Base-by-base conservation (phyloP, 2,113 vertebrate genomes). In the Onychostruthus taczanowskii region DNA sequence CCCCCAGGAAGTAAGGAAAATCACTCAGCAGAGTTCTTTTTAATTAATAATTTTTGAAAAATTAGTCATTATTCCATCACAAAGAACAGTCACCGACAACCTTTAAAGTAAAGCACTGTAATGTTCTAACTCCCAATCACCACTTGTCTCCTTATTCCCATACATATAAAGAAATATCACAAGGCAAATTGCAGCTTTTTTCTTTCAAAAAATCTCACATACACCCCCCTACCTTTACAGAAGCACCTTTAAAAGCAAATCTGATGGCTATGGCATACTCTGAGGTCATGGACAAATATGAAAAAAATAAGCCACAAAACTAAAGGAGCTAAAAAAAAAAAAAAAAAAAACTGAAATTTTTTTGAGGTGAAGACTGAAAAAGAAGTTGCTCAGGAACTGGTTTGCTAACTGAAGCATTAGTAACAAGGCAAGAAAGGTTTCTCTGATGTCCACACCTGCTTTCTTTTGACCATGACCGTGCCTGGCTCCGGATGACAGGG, bases 51-150 rank as follows among this genome's bases (percentile, higher is more conserved):
- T 63, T 86, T 85, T 58, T 53, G 8, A 67, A 90, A 80, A 81
- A 80, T 77, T 70, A 92, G 68, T 90, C 79, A 93, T 85, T 83
- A 52, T 80, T 86, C 64, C 74, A 70, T 66, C 52, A 67, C 30
- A 84, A 80, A 70, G 64, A 86, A 77, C 15, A 74, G 47, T 74
- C 69, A 78, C 21, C 0, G 0, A 69, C 55, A 88, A 50, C 9
- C 6, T 73, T 50, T 76, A 74, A 46, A 84, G 43, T 20, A 87
- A 81, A 67, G 33, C 11, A 43, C 18, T 55, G 30, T 31, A 43
- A 77, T 95, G 67, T 90, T 92, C 58, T 73, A 83, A 90, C 28
- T 89, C 41, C 20, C 22, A 64, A 16, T 69, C n/a, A 87, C n/a
- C 13, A 39, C 7, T 73, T 86, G 35, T 56, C 39, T 81, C 35